Evolutionary conservation across 2,113 vertebrate species (phyloP).

Genomic region (Excalfactoria chinensis): DNA sequence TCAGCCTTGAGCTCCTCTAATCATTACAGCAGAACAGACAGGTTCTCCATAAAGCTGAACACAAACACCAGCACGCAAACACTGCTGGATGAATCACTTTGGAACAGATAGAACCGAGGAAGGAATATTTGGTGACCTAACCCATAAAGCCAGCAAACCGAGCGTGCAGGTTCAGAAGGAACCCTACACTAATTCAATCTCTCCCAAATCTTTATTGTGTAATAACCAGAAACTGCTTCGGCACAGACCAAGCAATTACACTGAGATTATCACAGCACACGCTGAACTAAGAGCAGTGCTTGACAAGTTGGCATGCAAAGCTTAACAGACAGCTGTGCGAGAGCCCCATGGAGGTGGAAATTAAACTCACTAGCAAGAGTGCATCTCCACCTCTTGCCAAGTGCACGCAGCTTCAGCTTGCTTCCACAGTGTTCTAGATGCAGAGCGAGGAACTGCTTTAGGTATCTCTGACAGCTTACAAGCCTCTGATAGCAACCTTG

Average conservation of each 20-base stretch:
- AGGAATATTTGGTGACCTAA: neutral
- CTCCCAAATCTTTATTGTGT: neutral
- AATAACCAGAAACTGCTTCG: neutral
- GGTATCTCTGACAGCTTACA: neutral
- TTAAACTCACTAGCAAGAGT: neutral
- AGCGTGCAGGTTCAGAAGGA: neutral
- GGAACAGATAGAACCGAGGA: neutral
- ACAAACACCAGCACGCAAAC: neutral
- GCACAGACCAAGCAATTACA: neutral
- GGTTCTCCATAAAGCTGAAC: neutral
- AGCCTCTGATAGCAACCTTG: neutral
- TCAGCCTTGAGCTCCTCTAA: slow-evolving; percentile 10
- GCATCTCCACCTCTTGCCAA: neutral
- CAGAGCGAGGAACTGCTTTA: no score
- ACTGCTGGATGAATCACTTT: neutral
- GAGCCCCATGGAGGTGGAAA: rapidly evolving
- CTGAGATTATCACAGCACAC: neutral
- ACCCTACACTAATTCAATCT: neutral
- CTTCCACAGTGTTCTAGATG: no score
- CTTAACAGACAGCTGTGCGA: neutral
- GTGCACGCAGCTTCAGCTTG: neutral
- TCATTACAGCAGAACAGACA: neutral
- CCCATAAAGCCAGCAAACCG: neutral
- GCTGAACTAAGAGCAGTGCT: neutral
- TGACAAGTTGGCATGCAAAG: neutral